Evolutionary conservation across 2,113 vertebrate species (phyloP).

Genomic region (Laticauda colubrina): DNA sequence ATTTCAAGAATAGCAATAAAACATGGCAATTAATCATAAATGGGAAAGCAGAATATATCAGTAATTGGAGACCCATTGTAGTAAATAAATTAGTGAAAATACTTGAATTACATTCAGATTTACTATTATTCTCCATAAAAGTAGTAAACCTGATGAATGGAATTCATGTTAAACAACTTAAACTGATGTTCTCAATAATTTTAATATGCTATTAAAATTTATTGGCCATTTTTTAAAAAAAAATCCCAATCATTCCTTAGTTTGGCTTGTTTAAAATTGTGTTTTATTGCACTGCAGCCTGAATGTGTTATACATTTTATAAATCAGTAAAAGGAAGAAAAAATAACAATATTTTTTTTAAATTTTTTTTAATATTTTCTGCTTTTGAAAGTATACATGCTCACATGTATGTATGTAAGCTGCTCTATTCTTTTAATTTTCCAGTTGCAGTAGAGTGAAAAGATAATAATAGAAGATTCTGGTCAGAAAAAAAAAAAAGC

Average conservation of each 20-base stretch:
- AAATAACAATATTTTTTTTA: background rate
- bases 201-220: background rate
- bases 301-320: background rate
- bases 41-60: background rate
- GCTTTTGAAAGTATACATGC: background rate
- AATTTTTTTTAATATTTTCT: background rate
- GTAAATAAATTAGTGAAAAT: background rate
- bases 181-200: background rate
- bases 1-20: background rate
- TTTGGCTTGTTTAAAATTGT: background rate
- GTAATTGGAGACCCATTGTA: background rate
- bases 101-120: background rate
- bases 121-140: background rate
- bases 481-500: background rate
- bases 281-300: background rate
- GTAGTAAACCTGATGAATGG: background rate
- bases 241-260: background rate
- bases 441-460: constrained; percentile 13
- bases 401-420: background rate
- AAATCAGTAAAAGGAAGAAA: background rate
- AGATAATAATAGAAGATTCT: background rate
- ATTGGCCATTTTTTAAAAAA: background rate
- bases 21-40: background rate
- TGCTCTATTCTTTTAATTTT: background rate
- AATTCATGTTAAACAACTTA: background rate